Conservation (phyloP, 2,888 invertebrate genomes). For the Chirona hameri region DNA sequence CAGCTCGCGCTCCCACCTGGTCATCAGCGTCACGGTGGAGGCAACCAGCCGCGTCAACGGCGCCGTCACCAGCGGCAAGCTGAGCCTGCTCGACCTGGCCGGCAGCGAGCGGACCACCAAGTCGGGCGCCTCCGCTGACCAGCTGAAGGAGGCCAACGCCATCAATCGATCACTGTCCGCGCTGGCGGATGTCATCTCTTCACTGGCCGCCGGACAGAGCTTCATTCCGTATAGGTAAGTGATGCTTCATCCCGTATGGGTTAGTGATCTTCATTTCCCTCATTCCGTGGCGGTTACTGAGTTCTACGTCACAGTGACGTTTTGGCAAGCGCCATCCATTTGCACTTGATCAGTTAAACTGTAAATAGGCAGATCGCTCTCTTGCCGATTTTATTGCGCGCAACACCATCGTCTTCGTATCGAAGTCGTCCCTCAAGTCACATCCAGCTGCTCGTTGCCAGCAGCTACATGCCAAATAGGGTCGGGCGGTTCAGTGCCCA, state of each 20-base stretch:
- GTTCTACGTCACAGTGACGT: too few species aligned
- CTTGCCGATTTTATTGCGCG: too few species aligned
- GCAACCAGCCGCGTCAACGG: slow-evolving; percentile 51
- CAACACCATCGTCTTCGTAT: too few species aligned
- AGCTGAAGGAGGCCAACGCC: slow-evolving; percentile 54
- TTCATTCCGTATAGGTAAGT: background rate
- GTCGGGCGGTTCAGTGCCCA: too few species aligned
- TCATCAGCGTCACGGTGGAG: slow-evolving; percentile 51
- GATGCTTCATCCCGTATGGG: background rate
- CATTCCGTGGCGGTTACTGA: too few species aligned
- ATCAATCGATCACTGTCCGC: slow-evolving; percentile 56
- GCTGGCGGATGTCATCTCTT: slow-evolving; percentile 54
- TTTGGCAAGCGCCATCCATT: too few species aligned
- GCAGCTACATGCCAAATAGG: too few species aligned
- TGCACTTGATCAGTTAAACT: too few species aligned
- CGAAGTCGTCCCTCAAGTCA: too few species aligned
- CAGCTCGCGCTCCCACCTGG: slow-evolving; percentile 53
- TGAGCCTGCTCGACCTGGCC: slow-evolving; percentile 53
- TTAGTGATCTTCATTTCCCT: too few species aligned
- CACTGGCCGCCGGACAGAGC: slow-evolving; percentile 47
- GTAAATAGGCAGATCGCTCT: too few species aligned
- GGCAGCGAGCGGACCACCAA: slow-evolving; percentile 52
- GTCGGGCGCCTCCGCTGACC: slow-evolving; percentile 52
- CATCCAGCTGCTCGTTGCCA: too few species aligned
- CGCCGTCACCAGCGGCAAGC: slow-evolving; percentile 50